Conservation (phyloP, 2,888 invertebrate genomes). For the Subacronicta megacephala region DNA sequence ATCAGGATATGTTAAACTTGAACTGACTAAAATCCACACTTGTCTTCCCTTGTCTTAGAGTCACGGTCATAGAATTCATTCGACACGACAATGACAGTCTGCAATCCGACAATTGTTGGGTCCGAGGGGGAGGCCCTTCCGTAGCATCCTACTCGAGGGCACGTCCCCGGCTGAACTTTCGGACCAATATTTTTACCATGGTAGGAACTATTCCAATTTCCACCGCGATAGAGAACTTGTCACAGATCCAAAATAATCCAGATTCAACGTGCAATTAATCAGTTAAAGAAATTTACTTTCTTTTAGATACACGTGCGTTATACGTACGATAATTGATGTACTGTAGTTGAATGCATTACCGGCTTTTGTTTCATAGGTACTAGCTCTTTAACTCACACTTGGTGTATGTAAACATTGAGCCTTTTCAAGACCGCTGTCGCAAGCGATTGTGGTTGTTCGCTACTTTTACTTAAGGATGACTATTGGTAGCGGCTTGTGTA, state of each 20-base stretch:
- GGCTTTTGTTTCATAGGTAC: constrained; percentile 8
- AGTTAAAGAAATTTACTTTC: constrained; percentile 17
- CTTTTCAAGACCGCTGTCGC: not conserved
- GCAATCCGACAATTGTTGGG: too few relatives aligned
- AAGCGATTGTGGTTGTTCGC: not conserved
- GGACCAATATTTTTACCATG: too few relatives aligned
- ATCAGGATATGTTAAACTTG: too few relatives aligned
- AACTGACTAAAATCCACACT: too few relatives aligned
- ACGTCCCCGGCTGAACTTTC: too few relatives aligned
- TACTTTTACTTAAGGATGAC: too few relatives aligned
- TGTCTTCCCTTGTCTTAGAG: too few relatives aligned
- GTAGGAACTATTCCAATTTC: too few relatives aligned
- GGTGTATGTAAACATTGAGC: not conserved
- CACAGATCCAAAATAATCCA: constrained; percentile 2
- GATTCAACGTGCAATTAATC: constrained; percentile 23
- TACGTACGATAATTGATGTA: constrained; percentile 4
- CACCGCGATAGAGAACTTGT: not conserved
- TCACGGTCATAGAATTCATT: too few relatives aligned
- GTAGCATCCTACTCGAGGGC: too few relatives aligned
- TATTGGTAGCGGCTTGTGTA: not conserved
- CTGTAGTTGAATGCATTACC: constrained; percentile 9
- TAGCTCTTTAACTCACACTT: constrained; percentile 3
- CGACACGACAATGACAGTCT: too few relatives aligned
- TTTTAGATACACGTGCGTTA: constrained; percentile 13
- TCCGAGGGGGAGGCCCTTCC: too few relatives aligned